Conservation (phyloP, 2,888 invertebrate species). For the Seira ritae region DNA sequence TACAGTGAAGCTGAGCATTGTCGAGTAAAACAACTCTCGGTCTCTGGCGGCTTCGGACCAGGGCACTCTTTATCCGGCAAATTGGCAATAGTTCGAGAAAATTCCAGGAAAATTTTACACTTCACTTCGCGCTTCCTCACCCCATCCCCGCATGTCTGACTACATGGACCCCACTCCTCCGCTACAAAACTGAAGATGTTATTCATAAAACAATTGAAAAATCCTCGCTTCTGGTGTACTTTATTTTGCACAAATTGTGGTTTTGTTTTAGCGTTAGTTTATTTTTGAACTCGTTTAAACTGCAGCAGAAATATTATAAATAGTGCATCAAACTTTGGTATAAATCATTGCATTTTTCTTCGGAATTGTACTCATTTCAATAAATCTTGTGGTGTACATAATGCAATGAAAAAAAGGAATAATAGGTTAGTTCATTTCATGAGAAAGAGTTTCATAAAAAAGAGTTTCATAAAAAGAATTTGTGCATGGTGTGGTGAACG, state of each 20-base stretch:
- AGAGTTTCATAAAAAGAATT: too few species aligned
- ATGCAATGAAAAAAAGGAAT: neutral
- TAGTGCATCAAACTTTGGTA: neutral
- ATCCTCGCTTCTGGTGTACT: too few species aligned
- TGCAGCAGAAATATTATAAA: neutral
- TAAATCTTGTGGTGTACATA: too few species aligned
- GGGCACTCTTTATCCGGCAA: slow-evolving; percentile 92
- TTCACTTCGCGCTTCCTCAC: slow-evolving; percentile 90
- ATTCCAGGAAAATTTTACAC: slow-evolving; percentile 96
- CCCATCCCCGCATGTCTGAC: slow-evolving; percentile 93
- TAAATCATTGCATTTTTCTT: neutral
- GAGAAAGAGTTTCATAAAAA: slow-evolving; percentile 5
- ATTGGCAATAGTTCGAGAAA: slow-evolving; percentile 91
- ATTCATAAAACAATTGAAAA: too few species aligned
- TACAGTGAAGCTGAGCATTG: slow-evolving; percentile 79
- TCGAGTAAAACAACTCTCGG: slow-evolving; percentile 87
- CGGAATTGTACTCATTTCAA: neutral
- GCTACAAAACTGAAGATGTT: slow-evolving; percentile 87
- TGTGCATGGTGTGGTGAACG: slow-evolving; percentile 8
- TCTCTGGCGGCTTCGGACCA: slow-evolving; percentile 88
- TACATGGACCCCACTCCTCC: slow-evolving; percentile 95
- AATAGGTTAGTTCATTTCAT: neutral
- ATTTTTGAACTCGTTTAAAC: neutral
- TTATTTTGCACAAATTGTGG: neutral
- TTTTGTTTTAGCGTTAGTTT: too few species aligned